These are phyloP conservation scores for Paradisaea rubra DNA, from an alignment of 2,113 vertebrate species.

Conservation along the genomic window DNA sequence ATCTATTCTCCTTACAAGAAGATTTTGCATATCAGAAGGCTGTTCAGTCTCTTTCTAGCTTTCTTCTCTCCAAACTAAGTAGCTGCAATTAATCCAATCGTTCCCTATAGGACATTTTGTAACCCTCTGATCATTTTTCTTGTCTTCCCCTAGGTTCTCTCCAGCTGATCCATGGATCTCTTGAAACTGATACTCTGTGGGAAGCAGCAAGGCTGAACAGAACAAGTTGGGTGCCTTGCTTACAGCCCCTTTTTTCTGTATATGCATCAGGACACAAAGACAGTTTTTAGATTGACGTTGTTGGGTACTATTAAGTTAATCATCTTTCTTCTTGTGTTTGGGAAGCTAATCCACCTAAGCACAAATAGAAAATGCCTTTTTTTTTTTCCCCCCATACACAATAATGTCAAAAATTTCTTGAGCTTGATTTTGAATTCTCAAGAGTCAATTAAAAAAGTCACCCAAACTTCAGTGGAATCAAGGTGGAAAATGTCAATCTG, in stretches of 20 bases:
- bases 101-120: background rate
- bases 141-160: background rate
- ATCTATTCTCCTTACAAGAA: background rate
- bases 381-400: accelerated
- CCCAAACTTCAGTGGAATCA: background rate
- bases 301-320: background rate
- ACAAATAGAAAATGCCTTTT: background rate
- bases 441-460: background rate
- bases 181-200: background rate
- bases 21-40: background rate
- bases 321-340: background rate
- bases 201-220: background rate
- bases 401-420: background rate
- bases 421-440: background rate
- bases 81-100: background rate
- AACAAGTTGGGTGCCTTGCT: background rate
- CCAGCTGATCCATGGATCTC: background rate
- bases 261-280: background rate
- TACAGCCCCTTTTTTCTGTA: background rate
- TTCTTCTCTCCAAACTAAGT: background rate
- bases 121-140: background rate
- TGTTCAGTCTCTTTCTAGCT: background rate
- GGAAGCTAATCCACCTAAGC: background rate
- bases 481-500: background rate
- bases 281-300: background rate